Conservation (phyloP, 2,113 vertebrate species). For the Dromaius novaehollandiae region DNA sequence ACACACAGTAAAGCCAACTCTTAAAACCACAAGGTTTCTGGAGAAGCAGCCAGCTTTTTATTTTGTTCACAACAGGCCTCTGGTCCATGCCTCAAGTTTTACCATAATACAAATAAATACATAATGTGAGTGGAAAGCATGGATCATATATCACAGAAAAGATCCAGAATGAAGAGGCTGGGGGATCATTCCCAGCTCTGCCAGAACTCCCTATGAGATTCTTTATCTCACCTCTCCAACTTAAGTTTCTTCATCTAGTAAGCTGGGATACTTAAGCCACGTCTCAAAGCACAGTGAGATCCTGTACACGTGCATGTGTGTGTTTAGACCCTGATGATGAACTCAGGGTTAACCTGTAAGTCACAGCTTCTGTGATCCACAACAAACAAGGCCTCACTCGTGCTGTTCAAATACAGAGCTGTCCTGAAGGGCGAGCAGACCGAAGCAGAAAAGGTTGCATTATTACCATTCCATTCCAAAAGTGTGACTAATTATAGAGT, state of each 20-base stretch:
- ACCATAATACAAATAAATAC: too few species aligned
- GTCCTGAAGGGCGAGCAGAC: background rate
- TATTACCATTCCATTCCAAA: background rate
- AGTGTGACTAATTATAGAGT: background rate
- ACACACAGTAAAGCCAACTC: background rate
- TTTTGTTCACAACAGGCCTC: background rate
- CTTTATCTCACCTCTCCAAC: background rate
- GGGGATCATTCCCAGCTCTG: background rate
- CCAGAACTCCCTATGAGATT: background rate
- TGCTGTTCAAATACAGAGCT: background rate
- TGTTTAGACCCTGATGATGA: background rate
- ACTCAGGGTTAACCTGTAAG: background rate
- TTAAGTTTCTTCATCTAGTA: accelerated
- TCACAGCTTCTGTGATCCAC: background rate
- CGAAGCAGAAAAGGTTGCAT: background rate
- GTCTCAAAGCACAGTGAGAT: background rate
- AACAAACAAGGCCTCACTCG: background rate
- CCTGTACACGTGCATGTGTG: background rate
- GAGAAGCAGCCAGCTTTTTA: background rate
- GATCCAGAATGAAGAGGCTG: background rate
- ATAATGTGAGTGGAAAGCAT: background rate
- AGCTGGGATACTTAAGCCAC: background rate
- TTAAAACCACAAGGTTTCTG: background rate
- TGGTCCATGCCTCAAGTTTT: too few species aligned
- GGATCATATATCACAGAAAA: background rate